phyloP scores from a whole-genome alignment of 1,140 invertebrate species.

The Akabosia matsudoensis region DNA sequence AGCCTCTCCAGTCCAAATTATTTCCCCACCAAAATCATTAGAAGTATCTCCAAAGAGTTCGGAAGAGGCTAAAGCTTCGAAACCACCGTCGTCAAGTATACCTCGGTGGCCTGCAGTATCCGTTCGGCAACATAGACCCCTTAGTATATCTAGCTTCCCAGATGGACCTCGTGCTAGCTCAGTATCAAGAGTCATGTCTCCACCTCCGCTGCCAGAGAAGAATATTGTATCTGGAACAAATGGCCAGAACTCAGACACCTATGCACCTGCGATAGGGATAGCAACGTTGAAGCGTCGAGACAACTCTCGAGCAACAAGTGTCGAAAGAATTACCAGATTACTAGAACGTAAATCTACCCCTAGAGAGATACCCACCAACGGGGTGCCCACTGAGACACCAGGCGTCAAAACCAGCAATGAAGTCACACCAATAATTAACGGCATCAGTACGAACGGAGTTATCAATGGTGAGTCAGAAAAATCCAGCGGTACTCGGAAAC shows the following conservation, averaged over 20 bases:
- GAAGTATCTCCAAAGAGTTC: neutral
- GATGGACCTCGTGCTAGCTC: conserved; percentile 4
- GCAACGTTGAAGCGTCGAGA: conserved; percentile 18
- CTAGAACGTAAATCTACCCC: conserved; percentile 42
- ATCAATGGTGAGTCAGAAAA: too few species aligned
- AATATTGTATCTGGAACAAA: neutral
- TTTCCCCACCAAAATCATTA: neutral
- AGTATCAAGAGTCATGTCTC: conserved; percentile 27
- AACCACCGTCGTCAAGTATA: neutral
- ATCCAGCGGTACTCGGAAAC: conserved; percentile 48
- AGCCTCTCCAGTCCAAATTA: neutral
- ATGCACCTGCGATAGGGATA: neutral
- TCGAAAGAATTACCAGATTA: conserved; percentile 42
- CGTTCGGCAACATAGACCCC: conserved; percentile 31
- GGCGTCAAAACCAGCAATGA: too few species aligned
- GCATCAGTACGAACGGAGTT: too few species aligned
- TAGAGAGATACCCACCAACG: conserved; percentile 31
- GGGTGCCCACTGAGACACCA: too few species aligned
- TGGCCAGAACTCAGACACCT: neutral
- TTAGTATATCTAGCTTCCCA: conserved; percentile 38
- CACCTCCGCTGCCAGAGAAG: conserved; percentile 8
- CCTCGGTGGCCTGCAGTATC: conserved; percentile 25
- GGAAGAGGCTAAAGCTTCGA: neutral
- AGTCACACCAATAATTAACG: too few species aligned
- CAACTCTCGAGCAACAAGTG: conserved; percentile 38